Evolutionary conservation across 2,888 invertebrate genomes (phyloP).

Genomic region (Himalopsyche kuldschensis): DNA sequence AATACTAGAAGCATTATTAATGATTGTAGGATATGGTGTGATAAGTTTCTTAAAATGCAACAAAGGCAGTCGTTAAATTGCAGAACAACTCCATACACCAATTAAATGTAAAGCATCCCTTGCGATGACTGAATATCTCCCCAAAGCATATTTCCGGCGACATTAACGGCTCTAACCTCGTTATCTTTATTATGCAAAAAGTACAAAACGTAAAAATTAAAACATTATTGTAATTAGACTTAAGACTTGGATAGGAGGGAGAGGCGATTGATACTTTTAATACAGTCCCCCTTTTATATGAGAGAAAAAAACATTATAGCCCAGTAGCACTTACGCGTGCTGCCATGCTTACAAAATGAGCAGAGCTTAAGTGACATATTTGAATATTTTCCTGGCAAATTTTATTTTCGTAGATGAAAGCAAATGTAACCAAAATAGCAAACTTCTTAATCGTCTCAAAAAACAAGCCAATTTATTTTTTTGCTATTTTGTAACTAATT

Average conservation of each 20-base stretch:
- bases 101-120: conserved; percentile 31
- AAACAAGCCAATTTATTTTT: too few relatives aligned
- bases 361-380: not conserved
- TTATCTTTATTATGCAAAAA: conserved; percentile 19
- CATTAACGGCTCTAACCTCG: conserved; percentile 4
- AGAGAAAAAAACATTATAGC: not conserved
- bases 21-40: not conserved
- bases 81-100: conserved; percentile 30
- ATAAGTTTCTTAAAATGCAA: not conserved
- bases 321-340: not conserved
- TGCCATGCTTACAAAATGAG: not conserved
- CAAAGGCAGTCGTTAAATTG: conserved; percentile 22
- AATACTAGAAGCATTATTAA: not conserved
- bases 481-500: too few relatives aligned
- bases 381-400: not conserved
- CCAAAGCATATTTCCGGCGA: conserved; percentile 31
- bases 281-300: not conserved
- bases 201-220: conserved; percentile 29
- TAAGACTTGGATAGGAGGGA: not conserved
- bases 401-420: too few relatives aligned
- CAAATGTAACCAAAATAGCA: too few relatives aligned
- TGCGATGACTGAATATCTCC: conserved; percentile 23
- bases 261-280: conserved; percentile 8
- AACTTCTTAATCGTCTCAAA: too few relatives aligned
- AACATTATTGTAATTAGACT: conserved; percentile 34